These are phyloP conservation scores for Gnathonemus echidnorhynchus DNA, from an alignment of 2,113 vertebrate species.

Conservation along the genomic window DNA sequence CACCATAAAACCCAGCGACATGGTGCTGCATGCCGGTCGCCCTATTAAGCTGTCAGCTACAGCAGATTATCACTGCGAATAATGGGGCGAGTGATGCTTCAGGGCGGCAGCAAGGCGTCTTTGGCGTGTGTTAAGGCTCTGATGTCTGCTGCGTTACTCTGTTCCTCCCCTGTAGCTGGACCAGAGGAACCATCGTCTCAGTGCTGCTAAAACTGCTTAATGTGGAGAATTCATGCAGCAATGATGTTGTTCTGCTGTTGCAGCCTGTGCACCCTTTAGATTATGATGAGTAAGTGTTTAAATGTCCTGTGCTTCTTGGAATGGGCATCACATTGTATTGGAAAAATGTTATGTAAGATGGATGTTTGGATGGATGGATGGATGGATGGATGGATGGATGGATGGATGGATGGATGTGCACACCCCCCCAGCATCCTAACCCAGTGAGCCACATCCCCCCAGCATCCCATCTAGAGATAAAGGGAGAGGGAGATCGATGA, in stretches of 20 bases:
- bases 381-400: neutral
- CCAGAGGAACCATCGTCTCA: neutral
- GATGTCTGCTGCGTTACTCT: neutral
- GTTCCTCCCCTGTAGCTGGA: neutral
- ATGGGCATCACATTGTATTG: neutral
- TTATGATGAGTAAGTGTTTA: neutral
- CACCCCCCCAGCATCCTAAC: neutral
- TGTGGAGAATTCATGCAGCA: neutral
- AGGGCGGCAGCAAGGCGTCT: neutral
- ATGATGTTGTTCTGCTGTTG: neutral
- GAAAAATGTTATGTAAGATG: neutral
- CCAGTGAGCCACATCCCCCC: neutral
- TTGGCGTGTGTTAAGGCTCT: neutral
- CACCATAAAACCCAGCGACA: constrained; percentile 6
- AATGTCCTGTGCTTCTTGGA: neutral
- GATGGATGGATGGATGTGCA: neutral
- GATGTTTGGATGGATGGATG: neutral
- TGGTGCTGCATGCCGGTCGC: neutral
- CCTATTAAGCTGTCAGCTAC: constrained; percentile 23
- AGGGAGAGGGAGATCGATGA: neutral
- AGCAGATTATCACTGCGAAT: constrained; percentile 12
- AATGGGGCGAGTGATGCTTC: constrained; percentile 1
- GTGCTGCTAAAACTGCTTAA: neutral
- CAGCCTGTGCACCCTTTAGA: neutral
- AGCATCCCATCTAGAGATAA: neutral